Evolutionary conservation across 2,888 invertebrate species (phyloP), one percentile per base, ranked within the genome.

Genomic region (Polyommatus iphigenia): DNA sequence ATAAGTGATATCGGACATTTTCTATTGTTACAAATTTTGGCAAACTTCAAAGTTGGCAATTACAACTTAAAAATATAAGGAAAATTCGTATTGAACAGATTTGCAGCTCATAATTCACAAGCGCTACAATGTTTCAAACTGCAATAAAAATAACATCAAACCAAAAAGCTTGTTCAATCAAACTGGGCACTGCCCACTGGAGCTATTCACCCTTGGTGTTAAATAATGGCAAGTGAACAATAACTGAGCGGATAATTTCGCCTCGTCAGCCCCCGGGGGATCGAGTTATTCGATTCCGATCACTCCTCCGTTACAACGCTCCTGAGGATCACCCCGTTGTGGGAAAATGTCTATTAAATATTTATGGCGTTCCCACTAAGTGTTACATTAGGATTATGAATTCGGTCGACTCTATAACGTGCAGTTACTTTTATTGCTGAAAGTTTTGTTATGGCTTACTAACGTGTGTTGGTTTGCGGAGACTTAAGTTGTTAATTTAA

Each of bases 331-430:
- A 90, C 92, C 91, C 92, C 89, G 91, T 93, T 93, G 92, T 93
- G 93, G 91, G 92, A 93, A 93, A 89, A 92, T 90, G 87, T 90
- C 90, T 90, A 90, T 93, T 92, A 90, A 93, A 93, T 93, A 93
- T 93, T 92, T 93, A 93, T 92, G 89, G 89, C 78, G 18, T 75
- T 73, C 78, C 32, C 15, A 67, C 13, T 67, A 67, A 67, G 67
- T 67, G 67, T 67, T 32, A 67, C 67, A 32, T 67, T 62, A 13
- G 24, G 24, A 67, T 67, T 32, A 67, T 54, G 29, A 24, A 75
- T 50, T 50, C 54, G 15, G 18, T 10, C 18, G 20, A 46, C 73
- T 75, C 77, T 78, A 78, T 77, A 15, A 5, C 10, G 36, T 41
- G 8, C 20, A 1, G 72, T 46, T 41, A 72, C 5, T 41, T 50